Conservation (phyloP, 2,888 invertebrate genomes). For the Cryptocephalus moraei region DNA sequence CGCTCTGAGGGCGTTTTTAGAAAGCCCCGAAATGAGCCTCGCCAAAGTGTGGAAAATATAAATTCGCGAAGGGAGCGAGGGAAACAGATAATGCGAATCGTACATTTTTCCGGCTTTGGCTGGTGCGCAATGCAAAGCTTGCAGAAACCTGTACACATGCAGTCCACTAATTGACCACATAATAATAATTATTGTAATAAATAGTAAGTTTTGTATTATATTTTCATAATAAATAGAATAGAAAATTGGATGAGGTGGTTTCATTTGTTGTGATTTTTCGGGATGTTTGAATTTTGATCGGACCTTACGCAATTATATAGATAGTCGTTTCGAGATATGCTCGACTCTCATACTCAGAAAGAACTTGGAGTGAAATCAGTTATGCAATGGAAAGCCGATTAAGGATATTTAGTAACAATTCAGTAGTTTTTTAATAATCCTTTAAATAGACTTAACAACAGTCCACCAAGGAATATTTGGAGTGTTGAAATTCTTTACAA, state of each 20-base stretch:
- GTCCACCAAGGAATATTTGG: no score
- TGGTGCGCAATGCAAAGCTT: constrained; percentile 24
- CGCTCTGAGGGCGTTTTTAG: constrained; percentile 11
- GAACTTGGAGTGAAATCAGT: no score
- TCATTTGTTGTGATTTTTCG: no score
- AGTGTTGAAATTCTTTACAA: no score
- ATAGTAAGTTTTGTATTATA: constrained; percentile 44
- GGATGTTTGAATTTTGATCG: no score
- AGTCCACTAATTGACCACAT: constrained; percentile 41
- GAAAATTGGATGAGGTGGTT: constrained; percentile 25
- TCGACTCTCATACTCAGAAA: no score
- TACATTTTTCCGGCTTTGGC: constrained; percentile 17
- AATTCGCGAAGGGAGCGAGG: constrained; percentile 4
- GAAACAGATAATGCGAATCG: neutral
- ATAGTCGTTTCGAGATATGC: no score
- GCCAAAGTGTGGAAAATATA: constrained; percentile 21
- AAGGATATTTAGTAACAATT: no score
- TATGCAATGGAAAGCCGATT: no score
- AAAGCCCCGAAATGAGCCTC: constrained; percentile 23
- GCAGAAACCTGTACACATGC: constrained; percentile 36
- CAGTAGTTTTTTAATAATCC: no score
- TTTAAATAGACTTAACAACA: no score
- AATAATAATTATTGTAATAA: constrained; percentile 30
- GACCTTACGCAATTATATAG: no score
- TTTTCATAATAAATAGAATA: constrained; percentile 44